Evolutionary conservation across 2,888 invertebrate genomes (phyloP).

Genomic region (Saturnia japonica): DNA sequence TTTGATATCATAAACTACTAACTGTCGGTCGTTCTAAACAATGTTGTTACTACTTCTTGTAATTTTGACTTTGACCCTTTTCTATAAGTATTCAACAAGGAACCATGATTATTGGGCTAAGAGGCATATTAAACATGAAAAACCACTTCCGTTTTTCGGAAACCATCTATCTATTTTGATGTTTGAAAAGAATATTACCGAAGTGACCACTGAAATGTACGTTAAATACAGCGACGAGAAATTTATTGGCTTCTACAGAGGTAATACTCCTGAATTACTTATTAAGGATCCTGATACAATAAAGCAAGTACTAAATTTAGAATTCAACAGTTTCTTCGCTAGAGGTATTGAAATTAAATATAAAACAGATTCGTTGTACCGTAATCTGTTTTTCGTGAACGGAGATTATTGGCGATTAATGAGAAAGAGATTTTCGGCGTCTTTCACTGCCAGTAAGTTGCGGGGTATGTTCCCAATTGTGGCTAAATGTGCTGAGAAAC

Average conservation of each 20-base stretch:
- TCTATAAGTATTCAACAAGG: constrained; percentile 26
- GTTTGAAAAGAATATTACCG: constrained; percentile 22
- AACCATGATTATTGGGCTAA: constrained; percentile 33
- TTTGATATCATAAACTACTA: neutral
- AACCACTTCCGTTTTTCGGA: constrained; percentile 31
- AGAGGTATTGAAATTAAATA: constrained; percentile 39
- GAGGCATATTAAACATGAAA: constrained; percentile 29
- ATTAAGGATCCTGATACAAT: constrained; percentile 48
- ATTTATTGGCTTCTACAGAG: constrained; percentile 43
- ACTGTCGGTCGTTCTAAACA: neutral
- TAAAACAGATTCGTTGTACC: constrained; percentile 43
- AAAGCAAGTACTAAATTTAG: constrained; percentile 38
- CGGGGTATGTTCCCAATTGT: constrained; percentile 53
- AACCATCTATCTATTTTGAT: constrained; percentile 30
- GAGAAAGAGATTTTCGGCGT: constrained; percentile 37
- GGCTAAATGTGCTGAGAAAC: constrained; percentile 30
- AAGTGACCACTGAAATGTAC: constrained; percentile 32
- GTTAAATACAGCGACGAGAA: constrained; percentile 41
- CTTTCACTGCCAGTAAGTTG: constrained; percentile 48
- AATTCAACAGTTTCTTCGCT: constrained; percentile 42
- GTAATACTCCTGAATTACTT: constrained; percentile 39
- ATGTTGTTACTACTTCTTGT: constrained; percentile 16
- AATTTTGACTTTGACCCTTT: constrained; percentile 15
- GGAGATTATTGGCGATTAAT: constrained; percentile 39
- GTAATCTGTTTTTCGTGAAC: constrained; percentile 48